Conservation (phyloP, 2,888 invertebrate species). For the Acleris cristana region DNA sequence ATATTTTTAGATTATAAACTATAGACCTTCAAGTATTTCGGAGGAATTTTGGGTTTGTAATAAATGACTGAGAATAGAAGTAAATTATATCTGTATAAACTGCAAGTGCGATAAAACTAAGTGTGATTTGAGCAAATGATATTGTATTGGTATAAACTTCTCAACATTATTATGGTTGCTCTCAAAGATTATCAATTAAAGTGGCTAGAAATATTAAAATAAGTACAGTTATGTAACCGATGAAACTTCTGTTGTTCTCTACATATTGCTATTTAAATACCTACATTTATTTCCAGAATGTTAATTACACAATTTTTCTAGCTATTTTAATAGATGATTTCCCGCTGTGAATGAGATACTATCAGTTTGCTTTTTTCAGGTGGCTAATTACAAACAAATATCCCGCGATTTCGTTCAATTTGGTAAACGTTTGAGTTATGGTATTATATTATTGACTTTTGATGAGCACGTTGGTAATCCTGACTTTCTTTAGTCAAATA, state of each 20-base stretch:
- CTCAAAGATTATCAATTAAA: constrained; percentile 41
- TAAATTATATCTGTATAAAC: constrained; percentile 66
- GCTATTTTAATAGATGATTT: constrained; percentile 41
- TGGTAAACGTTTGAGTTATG: constrained; percentile 48
- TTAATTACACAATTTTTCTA: constrained; percentile 39
- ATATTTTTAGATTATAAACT: constrained; percentile 42
- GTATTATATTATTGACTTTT: constrained; percentile 62
- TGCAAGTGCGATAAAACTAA: constrained; percentile 64
- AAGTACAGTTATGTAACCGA: not conserved
- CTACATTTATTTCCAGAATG: too few relatives aligned
- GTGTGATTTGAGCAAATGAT: constrained; percentile 60
- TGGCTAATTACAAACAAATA: constrained; percentile 51
- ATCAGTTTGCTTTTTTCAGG: constrained; percentile 61
- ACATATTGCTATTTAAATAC: not conserved
- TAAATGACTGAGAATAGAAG: constrained; percentile 72
- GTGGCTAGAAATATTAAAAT: constrained; percentile 44
- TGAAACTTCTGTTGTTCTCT: not conserved
- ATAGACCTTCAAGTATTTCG: constrained; percentile 25
- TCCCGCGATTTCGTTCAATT: constrained; percentile 39
- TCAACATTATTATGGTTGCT: constrained; percentile 39
- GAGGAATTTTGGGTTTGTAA: constrained; percentile 47
- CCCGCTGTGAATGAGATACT: constrained; percentile 35
- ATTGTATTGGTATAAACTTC: constrained; percentile 48
- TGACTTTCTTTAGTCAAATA: constrained; percentile 65
- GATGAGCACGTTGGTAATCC: constrained; percentile 78